Evolutionary conservation across 1,140 invertebrate species (phyloP), one percentile per base, ranked within the genome.

Genomic region (Eriosoma lanigerum): DNA sequence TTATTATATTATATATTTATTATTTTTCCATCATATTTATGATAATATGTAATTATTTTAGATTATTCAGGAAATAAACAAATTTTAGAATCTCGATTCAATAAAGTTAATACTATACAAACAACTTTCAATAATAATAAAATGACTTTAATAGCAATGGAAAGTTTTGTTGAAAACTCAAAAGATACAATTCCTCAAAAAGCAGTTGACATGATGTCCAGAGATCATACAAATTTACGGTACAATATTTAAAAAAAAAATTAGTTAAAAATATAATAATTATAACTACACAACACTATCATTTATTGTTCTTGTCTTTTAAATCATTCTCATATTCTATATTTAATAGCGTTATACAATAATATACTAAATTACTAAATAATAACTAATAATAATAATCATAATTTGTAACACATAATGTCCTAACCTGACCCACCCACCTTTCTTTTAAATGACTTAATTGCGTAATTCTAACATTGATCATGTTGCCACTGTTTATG

Each of bases 1-100:
- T 78, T 80, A 17, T n/a, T 54, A 73, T 54, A 38, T 19, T 6
- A 56, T 80, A 81, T 29, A 66, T 10, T n/a, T 24, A 1, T 24
- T 68, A 68, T 26, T 24, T 48, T 24, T 26, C 24, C 1, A 26
- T 26, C 12, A 24, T 68, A 46, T 26, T 26, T 46, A 24, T 46
- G 15, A 24, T 24, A 46, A 6, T 44, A 58, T 48, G 2, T 1
- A 29, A 52, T 62, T 60, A 17, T 54, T 81, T 70, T 82, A 78
- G 94, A 96, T 85, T 94, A 91, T 83, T 91, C 90, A 44, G 94
- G 94, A 29, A 95, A 92, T 81, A 95, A 95, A 85, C 86, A 90
- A 52, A 89, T 90, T 0, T 85, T 96, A 3, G 90, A 94, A 84
- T 88, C 90, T 13, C 89, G 93, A 83, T 85, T 95, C 29, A 86